Conservation (phyloP, 2,797 vertebrate genomes). For the Chelon auratus region DNA sequence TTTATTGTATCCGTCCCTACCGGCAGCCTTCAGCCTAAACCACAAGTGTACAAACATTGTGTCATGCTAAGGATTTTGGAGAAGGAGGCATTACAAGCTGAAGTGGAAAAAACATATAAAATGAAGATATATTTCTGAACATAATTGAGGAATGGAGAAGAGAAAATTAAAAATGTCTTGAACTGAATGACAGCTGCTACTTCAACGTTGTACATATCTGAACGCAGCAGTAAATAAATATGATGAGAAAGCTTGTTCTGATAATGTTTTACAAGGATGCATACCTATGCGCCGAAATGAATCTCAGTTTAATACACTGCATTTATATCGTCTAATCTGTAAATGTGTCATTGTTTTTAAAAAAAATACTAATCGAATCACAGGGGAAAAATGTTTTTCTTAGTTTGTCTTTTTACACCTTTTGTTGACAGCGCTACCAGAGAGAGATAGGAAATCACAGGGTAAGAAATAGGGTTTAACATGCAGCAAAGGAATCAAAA, state of each 20-base stretch:
- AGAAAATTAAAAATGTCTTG: neutral
- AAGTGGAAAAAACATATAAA: neutral
- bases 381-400: too few relatives aligned
- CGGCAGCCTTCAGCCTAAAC: neutral
- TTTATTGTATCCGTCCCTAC: neutral
- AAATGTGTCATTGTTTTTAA: too few relatives aligned
- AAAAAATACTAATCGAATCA: too few relatives aligned
- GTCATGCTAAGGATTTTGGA: neutral
- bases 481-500: too few relatives aligned
- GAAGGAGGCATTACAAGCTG: neutral
- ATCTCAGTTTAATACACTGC: neutral
- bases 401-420: too few relatives aligned
- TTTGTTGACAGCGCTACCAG: too few relatives aligned
- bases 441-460: too few relatives aligned
- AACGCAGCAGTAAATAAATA: slow-evolving; percentile 17
- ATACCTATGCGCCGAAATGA: slow-evolving; percentile 13
- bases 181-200: slow-evolving; percentile 1
- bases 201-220: neutral
- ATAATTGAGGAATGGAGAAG: neutral
- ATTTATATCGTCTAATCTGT: neutral
- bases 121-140: neutral
- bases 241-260: neutral
- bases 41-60: neutral
- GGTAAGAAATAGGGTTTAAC: too few relatives aligned
- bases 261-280: slow-evolving; percentile 1